Evolutionary conservation across 2,113 vertebrate genomes (phyloP).

Genomic region (Macquaria australasica): DNA sequence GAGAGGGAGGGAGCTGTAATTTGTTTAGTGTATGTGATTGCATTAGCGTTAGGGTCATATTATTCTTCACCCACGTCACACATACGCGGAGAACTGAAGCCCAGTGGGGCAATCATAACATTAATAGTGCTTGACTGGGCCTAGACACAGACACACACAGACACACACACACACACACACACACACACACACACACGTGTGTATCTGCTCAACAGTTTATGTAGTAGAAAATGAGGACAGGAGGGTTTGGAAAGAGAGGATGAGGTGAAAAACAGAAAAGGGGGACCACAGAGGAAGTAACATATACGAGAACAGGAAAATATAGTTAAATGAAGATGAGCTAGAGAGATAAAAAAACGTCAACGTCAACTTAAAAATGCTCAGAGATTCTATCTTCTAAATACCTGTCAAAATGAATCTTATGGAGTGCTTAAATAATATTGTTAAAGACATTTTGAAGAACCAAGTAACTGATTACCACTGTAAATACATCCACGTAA

Average conservation of each 20-base stretch:
- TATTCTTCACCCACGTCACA: conserved; percentile 68
- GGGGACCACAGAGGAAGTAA: conserved; percentile 6
- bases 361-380: background rate
- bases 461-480: background rate
- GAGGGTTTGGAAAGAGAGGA: conserved; percentile 3
- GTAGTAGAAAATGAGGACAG: conserved; percentile 20
- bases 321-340: conserved; percentile 8
- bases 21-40: conserved; percentile 78
- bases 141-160: conserved; percentile 17
- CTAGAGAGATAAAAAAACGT: conserved; percentile 4
- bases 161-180: background rate
- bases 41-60: conserved; percentile 72
- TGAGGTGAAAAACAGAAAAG: conserved; percentile 24
- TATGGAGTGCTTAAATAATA: background rate
- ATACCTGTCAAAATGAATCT: background rate
- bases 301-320: conserved; percentile 26
- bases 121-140: conserved; percentile 62
- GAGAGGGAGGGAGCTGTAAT: conserved; percentile 62
- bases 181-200: conserved; percentile 17
- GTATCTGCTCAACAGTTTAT: conserved; percentile 43
- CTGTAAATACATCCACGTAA: background rate
- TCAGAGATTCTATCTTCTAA: background rate
- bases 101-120: conserved; percentile 64
- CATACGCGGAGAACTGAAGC: conserved; percentile 46
- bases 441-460: background rate